Evolutionary conservation across 2,888 invertebrate genomes (phyloP).

Genomic region (Aspidiotus destructor): DNA sequence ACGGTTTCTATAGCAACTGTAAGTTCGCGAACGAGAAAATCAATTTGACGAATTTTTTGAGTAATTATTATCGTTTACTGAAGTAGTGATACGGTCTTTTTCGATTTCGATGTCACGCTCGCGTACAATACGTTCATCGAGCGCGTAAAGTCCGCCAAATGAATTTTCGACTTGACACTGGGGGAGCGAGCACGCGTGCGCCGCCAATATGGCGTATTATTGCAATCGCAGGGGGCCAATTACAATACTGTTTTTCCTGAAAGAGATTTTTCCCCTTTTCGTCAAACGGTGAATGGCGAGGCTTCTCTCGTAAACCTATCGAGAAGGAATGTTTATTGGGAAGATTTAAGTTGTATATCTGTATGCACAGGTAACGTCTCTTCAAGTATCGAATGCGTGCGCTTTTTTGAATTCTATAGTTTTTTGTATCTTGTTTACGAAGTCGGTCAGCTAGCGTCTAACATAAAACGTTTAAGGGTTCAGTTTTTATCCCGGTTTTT

Average conservation of each 20-base stretch:
- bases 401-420: no score
- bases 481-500: no score
- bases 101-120: conserved; percentile 2
- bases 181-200: conserved; percentile 25
- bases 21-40: conserved; percentile 1
- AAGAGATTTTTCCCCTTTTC: conserved; percentile 25
- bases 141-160: conserved; percentile 1
- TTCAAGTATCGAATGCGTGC: no score
- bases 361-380: no score
- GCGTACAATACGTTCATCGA: not conserved
- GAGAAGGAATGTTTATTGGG: not conserved
- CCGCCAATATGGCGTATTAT: conserved; percentile 35
- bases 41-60: conserved; percentile 14
- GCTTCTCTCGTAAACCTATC: conserved; percentile 6
- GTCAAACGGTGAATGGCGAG: conserved; percentile 28
- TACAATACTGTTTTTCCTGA: conserved; percentile 33
- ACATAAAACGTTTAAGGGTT: no score
- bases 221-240: conserved; percentile 36
- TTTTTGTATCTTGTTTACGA: no score
- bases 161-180: conserved; percentile 2
- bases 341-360: no score
- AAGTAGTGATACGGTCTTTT: not conserved
- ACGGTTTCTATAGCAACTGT: not conserved
- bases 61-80: conserved; percentile 3
- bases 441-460: no score